Evolutionary conservation across 2,797 vertebrate species (phyloP).

Genomic region (Orientallactaga sibirica): DNA sequence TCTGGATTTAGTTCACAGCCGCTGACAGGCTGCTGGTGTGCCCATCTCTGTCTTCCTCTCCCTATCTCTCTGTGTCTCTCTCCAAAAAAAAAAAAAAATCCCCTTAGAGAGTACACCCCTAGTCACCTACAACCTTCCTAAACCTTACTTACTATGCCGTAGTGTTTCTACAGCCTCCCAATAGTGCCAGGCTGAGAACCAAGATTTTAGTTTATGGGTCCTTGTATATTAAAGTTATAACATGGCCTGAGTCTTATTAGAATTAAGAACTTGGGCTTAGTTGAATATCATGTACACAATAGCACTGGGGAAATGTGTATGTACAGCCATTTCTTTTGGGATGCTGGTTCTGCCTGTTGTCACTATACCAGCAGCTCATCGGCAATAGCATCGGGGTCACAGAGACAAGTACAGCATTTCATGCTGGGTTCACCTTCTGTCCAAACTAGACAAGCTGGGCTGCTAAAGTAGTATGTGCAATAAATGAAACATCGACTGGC

Average conservation of each 20-base stretch:
- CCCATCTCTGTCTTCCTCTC: too few relatives aligned
- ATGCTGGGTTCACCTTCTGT: neutral
- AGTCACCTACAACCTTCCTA: neutral
- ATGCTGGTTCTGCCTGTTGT: neutral
- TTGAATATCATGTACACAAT: neutral
- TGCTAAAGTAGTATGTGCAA: neutral
- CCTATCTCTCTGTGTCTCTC: too few relatives aligned
- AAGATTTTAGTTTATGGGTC: neutral
- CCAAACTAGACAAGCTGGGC: neutral
- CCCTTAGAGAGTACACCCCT: neutral
- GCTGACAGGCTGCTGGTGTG: too few relatives aligned
- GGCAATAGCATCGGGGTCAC: neutral
- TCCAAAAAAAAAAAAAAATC: too few relatives aligned
- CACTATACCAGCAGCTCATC: neutral
- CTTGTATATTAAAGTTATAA: neutral
- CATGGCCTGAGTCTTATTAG: neutral
- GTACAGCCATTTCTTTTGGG: fast-evolving
- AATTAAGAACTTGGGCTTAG: neutral
- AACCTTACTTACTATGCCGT: neutral
- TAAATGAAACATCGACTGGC: neutral
- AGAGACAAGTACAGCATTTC: neutral
- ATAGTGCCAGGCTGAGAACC: neutral
- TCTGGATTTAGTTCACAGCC: too few relatives aligned
- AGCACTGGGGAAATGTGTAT: neutral
- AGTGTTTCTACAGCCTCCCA: neutral